Evolutionary conservation across 2,797 vertebrate genomes (phyloP).

Genomic region (Toxotes lorentzi): DNA sequence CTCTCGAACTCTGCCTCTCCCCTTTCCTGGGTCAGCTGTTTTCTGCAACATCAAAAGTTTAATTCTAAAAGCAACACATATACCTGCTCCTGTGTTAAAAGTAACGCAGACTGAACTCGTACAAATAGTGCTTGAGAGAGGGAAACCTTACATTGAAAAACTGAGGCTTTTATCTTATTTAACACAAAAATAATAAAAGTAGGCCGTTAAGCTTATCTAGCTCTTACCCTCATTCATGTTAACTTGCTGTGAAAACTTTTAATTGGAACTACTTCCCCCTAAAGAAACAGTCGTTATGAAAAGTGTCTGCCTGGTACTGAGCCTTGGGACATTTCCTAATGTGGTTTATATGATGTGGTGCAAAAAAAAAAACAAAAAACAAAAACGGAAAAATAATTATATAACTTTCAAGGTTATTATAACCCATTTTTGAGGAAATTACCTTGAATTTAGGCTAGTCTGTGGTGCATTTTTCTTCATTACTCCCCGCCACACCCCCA

Average conservation of each 20-base stretch:
- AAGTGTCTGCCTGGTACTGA: background rate
- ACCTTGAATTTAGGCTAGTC: background rate
- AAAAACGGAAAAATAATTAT: background rate
- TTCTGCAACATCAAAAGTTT: background rate
- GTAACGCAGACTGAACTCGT: background rate
- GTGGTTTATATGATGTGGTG: slow-evolving; percentile 5
- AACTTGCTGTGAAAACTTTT: slow-evolving; percentile 13
- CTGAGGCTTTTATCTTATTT: background rate
- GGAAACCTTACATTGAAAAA: no score
- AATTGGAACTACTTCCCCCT: slow-evolving; percentile 8
- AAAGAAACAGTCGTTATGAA: background rate
- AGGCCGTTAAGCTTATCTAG: background rate
- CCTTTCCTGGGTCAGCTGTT: background rate
- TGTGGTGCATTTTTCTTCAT: background rate
- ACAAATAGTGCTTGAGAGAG: background rate
- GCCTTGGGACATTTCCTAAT: background rate
- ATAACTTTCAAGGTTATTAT: slow-evolving; percentile 11
- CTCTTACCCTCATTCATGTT: background rate
- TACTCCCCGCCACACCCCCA: background rate
- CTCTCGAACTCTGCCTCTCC: background rate
- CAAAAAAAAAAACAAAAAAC: background rate
- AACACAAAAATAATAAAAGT: background rate
- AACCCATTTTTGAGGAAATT: slow-evolving; percentile 11
- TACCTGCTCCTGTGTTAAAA: background rate
- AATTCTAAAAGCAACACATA: background rate